phyloP scores from a whole-genome alignment of 1,140 invertebrate species.

The Potamilus streckersoni region DNA sequence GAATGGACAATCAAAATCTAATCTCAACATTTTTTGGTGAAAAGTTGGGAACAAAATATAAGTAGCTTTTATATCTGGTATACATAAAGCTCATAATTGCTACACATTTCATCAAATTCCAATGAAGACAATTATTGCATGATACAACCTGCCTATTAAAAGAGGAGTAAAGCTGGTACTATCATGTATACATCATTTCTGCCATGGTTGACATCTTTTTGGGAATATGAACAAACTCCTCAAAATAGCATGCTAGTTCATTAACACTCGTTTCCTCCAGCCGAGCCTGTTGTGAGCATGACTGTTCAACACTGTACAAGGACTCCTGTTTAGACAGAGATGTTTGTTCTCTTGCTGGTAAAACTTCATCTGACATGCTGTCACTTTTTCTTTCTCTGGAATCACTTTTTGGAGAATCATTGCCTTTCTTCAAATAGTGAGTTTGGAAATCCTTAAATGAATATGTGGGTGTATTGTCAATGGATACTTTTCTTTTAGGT shows the following conservation, averaged over 20 bases:
- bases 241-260: constrained; percentile 66
- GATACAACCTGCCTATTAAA: background rate
- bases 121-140: too few species aligned
- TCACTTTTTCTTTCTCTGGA: constrained; percentile 11
- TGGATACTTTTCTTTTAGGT: background rate
- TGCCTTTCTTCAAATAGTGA: background rate
- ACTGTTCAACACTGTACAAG: constrained; percentile 37
- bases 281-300: constrained; percentile 60
- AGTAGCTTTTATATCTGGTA: too few species aligned
- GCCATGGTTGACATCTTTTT: constrained; percentile 68
- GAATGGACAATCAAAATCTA: too few species aligned
- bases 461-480: constrained; percentile 6
- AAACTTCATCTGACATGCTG: constrained; percentile 1
- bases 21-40: too few species aligned
- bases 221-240: constrained; percentile 64
- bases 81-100: too few species aligned
- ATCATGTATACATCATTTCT: constrained; percentile 67
- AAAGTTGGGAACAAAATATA: too few species aligned
- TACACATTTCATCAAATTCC: too few species aligned
- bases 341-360: background rate
- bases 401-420: background rate
- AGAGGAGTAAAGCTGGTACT: constrained; percentile 6
- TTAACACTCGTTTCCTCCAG: constrained; percentile 60
- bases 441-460: constrained; percentile 6
- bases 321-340: background rate